Evolutionary conservation across 2,888 invertebrate species (phyloP), one percentile per base, ranked within the genome.

Genomic region (Stenodera caucasica): DNA sequence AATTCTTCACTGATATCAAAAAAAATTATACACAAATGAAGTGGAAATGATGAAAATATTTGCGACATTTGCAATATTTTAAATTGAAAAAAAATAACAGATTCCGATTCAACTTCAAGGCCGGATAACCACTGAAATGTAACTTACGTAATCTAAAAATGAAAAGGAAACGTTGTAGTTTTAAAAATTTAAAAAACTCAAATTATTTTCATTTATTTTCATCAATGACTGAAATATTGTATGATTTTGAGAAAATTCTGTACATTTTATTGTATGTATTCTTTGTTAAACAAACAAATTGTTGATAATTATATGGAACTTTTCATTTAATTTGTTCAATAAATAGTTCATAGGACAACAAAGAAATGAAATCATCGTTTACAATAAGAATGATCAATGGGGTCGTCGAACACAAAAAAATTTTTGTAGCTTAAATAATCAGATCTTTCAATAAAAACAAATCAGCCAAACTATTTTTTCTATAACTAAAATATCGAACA

Each of bases 61-160:
- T 9, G 15, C 15, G 37, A 40, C 18, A 40, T 40, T 40, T 40
- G 18, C 11, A 11, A 40, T 18, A 2, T 9, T 51, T 51, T 18
- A 51, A 51, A 51, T 32, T 52, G 8, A 40, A 40, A 37, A 37
- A 26, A n/a, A n/a, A n/a, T n/a, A n/a, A n/a, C n/a, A 52, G 52
- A 33, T 52, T 52, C 32, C 32, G 15, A 15, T 52, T 51, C 51
- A 29, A 51, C 29, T 51, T 52, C 52, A 52, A 52, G 52, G 52
- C 26, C 52, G 32, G 18, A 32, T 45, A 45, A 45, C 45, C 45
- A 45, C 45, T 21, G 21, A 21, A 15, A 14, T 37, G 1, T 37
- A 37, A 37, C 4, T 45, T 45, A 45, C 45, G 45, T 45, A 45
- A 45, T 45, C 45, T 11, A 21, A 21, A 45, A 21, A 30, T 30